Base-by-base conservation (phyloP, 2,888 invertebrate species). In the Leptopterna dolabrata region DNA sequence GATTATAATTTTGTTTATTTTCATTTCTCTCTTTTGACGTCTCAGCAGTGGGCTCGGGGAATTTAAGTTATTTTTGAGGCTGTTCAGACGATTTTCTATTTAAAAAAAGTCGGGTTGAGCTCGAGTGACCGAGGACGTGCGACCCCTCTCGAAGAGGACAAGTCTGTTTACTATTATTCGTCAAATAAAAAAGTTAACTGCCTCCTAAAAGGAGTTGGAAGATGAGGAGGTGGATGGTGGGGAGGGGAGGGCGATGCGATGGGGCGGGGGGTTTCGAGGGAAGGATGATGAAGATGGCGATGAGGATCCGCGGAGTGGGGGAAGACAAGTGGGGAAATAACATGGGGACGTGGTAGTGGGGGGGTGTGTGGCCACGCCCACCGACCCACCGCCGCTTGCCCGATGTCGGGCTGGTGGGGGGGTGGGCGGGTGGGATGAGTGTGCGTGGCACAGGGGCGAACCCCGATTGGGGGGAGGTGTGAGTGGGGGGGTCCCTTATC, bases 271-370 rank as follows among this genome's bases (percentile, higher is more conserved):
- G 73, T 76, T 27, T 2, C 19, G 86, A 24, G 76, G 24, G 73
- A 29, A 63, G 47, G 86, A 55, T 88, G 76, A 76, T 76, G 86
- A 76, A 82, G 81, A 87, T 76, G 78, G 87, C 43, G 87, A 83
- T 29, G 86, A 36, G 16, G 78, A 73, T 71, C 41, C 51, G 30
- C 43, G 24, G 63, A 41, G 55, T 30, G 78, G 78, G n/a, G 63
- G 6, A 3, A n/a, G 36, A 47, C 63, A 51, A n/a, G 78, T 24
- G 51, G 51, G 16, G 51, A 36, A 36, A 36, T 36, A 29, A 13
- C 14, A 29, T 71, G 71, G 71, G 71, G 71, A 24, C 14, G 27
- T 36, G 19, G 47, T 14, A 0, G 80, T 45, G 11, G 63, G 1
- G 63, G 71, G 27, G 63, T 27, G 14, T 43, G 43, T 1, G 24